A percentile compares a stretch with the other conserved stretches of the same genome.
These are phyloP conservation scores for Augochlorella aurata DNA, from an alignment of 2,888 invertebrate species.

Conservation along the genomic window DNA sequence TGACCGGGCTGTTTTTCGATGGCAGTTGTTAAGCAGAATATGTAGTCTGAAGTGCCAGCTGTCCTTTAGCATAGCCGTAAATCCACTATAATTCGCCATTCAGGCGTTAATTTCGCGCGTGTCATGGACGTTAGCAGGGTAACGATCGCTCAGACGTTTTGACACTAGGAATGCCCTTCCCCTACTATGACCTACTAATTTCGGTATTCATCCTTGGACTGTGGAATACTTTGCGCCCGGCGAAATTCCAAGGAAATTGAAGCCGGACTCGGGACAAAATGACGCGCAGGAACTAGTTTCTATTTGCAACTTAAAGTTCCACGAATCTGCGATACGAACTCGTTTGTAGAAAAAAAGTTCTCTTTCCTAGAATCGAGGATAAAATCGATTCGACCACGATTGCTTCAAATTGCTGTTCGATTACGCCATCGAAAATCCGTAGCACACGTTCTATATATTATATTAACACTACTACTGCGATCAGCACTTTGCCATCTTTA, in stretches of 20 bases:
- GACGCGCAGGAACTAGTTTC: neutral
- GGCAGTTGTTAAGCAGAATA: constrained; percentile 18
- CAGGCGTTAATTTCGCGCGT: constrained; percentile 67
- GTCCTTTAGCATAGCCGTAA: constrained; percentile 55
- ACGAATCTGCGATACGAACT: neutral
- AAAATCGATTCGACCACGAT: no score
- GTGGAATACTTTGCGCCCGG: constrained; percentile 34
- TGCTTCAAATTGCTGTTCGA: no score
- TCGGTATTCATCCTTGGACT: constrained; percentile 38
- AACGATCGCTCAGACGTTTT: constrained; percentile 66
- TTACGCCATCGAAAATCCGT: no score
- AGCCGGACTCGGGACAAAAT: neutral
- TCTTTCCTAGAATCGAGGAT: neutral
- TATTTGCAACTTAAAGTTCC: constrained; percentile 10
- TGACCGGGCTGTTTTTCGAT: neutral
- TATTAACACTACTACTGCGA: no score
- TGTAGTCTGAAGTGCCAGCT: constrained; percentile 33
- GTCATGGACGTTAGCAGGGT: constrained; percentile 69
- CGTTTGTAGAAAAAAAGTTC: neutral
- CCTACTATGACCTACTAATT: constrained; percentile 46
- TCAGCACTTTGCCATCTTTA: no score
- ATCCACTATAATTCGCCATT: constrained; percentile 68
- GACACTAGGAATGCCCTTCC: constrained; percentile 56
- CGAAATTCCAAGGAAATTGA: constrained; percentile 42
- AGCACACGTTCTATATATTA: no score